Base-by-base conservation (phyloP, 2,113 vertebrate species). In the Arothron firmamentum region DNA sequence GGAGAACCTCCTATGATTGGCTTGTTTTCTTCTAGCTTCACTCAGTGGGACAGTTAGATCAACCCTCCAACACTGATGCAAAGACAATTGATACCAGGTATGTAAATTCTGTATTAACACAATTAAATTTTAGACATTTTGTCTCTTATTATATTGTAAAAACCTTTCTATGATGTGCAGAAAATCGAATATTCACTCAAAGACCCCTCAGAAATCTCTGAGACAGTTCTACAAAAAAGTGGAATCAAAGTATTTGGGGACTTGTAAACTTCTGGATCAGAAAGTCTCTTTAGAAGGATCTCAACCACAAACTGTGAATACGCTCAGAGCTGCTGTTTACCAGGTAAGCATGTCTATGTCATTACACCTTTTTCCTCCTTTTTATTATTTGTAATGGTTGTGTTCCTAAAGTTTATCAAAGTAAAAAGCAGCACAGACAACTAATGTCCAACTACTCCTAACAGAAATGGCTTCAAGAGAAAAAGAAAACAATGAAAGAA, bases 401-500 rank as follows among this genome's bases (percentile, higher is more conserved):
- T 13, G 3, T 28, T 45, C 14, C 7, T 17, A 47, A 17, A 47
- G 15, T 47, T 47, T 16, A 47, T 47, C 4, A 4, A 17, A 10
- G 15, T 47, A 47, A n/a, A 28, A 16, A 47, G 45, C 15, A 6
- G 17, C 46, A 1, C 5, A 31, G 6, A 13, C 23, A 19, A 19
- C 19, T 48, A 10, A 38, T 12, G 10, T 2, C 9, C 20, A 7
- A 62, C 10, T 56, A 5, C 16, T 60, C 28, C 51, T 28, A 31
- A 61, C 73, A 99, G 97, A 92, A 94, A 53, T 98, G 97, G 97
- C 80, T 96, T 50, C 88, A 91, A 88, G 94, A 92, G 87, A 98
- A 98, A 87, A 93, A 87, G 58, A 69, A 81, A n/a, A 82, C 85
- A 75, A 78, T 90, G 21, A 81, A 85, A 74, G 88, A 92, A 75